These are phyloP conservation scores for Augochlorella aurata DNA, from an alignment of 2,888 invertebrate species.

Conservation along the genomic window DNA sequence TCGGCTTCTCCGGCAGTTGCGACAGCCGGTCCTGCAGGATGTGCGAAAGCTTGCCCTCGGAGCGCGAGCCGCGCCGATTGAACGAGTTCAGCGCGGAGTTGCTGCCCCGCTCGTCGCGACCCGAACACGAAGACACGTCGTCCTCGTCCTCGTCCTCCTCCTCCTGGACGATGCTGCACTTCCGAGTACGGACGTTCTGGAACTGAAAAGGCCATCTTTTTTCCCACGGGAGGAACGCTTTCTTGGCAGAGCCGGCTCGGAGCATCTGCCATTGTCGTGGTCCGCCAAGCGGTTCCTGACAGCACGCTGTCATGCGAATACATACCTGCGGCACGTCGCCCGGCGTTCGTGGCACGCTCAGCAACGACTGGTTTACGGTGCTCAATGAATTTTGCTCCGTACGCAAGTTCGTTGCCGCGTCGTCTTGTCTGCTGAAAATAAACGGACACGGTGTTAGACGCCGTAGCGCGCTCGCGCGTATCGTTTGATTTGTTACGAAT, in stretches of 20 bases:
- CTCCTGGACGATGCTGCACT: slow-evolving; percentile 95
- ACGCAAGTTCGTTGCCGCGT: slow-evolving; percentile 69
- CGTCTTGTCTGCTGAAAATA: slow-evolving; percentile 71
- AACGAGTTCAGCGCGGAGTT: slow-evolving; percentile 82
- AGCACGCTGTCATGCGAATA: slow-evolving; percentile 15
- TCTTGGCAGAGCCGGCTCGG: not conserved
- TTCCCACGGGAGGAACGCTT: slow-evolving; percentile 8
- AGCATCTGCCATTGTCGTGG: slow-evolving; percentile 2
- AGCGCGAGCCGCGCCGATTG: slow-evolving; percentile 89
- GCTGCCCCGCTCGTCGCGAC: slow-evolving; percentile 83
- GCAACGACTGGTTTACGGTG: slow-evolving; percentile 80
- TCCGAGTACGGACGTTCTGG: slow-evolving; percentile 87
- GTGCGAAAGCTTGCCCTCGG: slow-evolving; percentile 90
- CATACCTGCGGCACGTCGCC: slow-evolving; percentile 87
- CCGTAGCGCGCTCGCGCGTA: no score
- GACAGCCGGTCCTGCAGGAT: slow-evolving; percentile 86
- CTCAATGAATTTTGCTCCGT: slow-evolving; percentile 73
- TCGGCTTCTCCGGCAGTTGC: slow-evolving; percentile 85
- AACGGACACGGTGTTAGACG: not conserved
- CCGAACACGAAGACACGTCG: slow-evolving; percentile 85
- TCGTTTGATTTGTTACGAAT: not conserved
- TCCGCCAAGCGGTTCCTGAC: no score
- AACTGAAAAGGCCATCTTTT: slow-evolving; percentile 46
- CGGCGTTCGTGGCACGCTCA: slow-evolving; percentile 87
- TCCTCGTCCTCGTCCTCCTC: slow-evolving; percentile 97